Evolutionary conservation across 2,113 vertebrate species (phyloP), one percentile per base, ranked within the genome.

Genomic region (Heterotilapia buettikoferi): DNA sequence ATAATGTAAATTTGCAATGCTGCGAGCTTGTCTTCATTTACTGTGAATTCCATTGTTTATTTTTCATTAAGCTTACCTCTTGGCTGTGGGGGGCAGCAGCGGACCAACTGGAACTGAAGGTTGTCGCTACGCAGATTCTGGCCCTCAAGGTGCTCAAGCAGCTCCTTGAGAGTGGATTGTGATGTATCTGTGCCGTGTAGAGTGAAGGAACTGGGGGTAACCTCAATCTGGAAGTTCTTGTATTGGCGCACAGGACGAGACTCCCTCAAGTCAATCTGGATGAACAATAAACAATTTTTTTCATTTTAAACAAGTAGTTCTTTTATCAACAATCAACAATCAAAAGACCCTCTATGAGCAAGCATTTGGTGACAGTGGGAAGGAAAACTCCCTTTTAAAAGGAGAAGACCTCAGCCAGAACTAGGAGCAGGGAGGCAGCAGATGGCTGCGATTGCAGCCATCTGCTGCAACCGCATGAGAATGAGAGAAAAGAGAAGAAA

Each of bases 171-270:
- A 80, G 94, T 97, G 9, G 95, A 84, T 36, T 97, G 97, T 40
- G 93, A 86, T 1, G 95, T 97, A 6, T 96, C 97, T 0, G 98
- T 98, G 76, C 98, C 98, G 0, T 97, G 95, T 6, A 99, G 95
- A 76, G 96, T 96, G 88, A 97, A 99, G 0, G 93, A 96, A 47
- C 97, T 95, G 11, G 95, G 84, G 3, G n/a, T 2, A 57, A 98
- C 96, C 79, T 99, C 98, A 0, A 99, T 98, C 95, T 99, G 98
- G 95, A 99, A 99, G 96, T 99, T 99, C 96, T 99, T 99, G 90
- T 98, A 98, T 89, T 98, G 98, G 4, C 96, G 95, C 26, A 93
- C 80, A 8, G 89, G n/a, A 29, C 86, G 93, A 45, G 95, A 90
- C 50, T 95, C 89, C 50, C 4, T 91, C 50, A 92, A 43, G 83